Evolutionary conservation across 2,888 invertebrate species (phyloP).

Genomic region (Vesta saturnalis): DNA sequence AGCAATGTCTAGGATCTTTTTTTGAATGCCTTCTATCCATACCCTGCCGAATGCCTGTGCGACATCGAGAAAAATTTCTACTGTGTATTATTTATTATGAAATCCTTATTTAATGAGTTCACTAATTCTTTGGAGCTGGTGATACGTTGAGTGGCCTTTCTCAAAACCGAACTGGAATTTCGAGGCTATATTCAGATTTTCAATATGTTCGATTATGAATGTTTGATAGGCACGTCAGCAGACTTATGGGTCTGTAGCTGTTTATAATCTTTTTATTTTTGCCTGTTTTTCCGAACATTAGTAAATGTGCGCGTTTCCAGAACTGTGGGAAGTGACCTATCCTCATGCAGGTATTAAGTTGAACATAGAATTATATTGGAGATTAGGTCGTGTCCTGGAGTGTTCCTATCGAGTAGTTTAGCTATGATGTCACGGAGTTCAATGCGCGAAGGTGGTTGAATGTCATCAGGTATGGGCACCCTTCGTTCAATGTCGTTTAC

Average conservation of each 20-base stretch:
- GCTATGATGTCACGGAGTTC: background rate
- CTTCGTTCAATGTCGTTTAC: background rate
- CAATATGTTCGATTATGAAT: too few relatives aligned
- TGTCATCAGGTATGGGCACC: background rate
- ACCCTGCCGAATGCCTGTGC: background rate
- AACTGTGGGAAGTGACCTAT: background rate
- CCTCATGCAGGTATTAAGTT: background rate
- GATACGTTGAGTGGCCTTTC: too few relatives aligned
- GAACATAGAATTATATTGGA: background rate
- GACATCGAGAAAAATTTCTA: background rate
- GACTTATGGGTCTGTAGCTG: background rate
- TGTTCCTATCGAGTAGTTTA: background rate
- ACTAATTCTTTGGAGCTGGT: conserved; percentile 9
- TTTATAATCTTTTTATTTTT: background rate
- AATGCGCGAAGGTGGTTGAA: background rate
- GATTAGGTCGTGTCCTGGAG: conserved; percentile 2
- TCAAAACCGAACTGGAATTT: too few relatives aligned
- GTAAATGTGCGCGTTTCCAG: background rate
- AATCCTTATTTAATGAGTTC: background rate
- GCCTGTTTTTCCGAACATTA: background rate
- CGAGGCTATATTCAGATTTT: too few relatives aligned
- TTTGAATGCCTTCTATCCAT: too few relatives aligned
- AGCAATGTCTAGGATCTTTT: background rate
- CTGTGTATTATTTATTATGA: background rate
- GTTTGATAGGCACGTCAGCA: too few relatives aligned